Base-by-base conservation (phyloP, 2,113 vertebrate genomes). In the Sigmodon hispidus region DNA sequence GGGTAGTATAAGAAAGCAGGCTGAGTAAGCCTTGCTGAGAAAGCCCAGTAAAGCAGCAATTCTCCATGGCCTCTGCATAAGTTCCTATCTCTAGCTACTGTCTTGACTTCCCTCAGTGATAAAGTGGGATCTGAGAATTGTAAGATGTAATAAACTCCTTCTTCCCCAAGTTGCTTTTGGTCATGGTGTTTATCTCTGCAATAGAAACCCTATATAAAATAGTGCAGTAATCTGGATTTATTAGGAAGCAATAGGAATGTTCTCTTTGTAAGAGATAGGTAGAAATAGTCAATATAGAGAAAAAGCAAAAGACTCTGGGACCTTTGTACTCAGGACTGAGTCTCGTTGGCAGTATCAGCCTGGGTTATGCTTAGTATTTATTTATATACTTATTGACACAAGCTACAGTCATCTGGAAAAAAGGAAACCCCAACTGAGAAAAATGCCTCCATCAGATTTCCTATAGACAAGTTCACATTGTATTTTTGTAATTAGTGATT, bases 241-340 rank as follows among this genome's bases (percentile, higher is more conserved):
- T 92, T 79, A 89, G 69, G 55, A 93, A 95, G 45, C 29, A 50
- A 48, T 50, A 59, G 45, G 52, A 67, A 43, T 69, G 24, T 94
- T 89, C 69, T 89, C 21, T 90, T 90, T 89, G 57, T 83, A 26
- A 92, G 86, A 95, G 48, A 52, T 40, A 79, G 5, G 77, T 26
- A 73, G 40, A 87, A 29, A 75, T 48, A 76, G 19, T 52, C 57
- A 76, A 22, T 81, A 7, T 31, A 55, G 8, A 45, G 26, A 22
- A 36, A 63, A 90, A 50, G 21, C 11, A 84, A 89, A 84, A 65
- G 50, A 55, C 36, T 94, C 40, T 61, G 40, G 48, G 7, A 73
- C 21, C 7, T 24, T 5, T 31, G 26, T 59, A 55, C 29, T 22
- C 31, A 45, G 69, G 36, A 52, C 48, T 59, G 65, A 92, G 76